A percentile compares a stretch with the other conserved stretches of the same genome.
phyloP scores from a whole-genome alignment of 2,888 invertebrate species.

The Drosophila atripex region DNA sequence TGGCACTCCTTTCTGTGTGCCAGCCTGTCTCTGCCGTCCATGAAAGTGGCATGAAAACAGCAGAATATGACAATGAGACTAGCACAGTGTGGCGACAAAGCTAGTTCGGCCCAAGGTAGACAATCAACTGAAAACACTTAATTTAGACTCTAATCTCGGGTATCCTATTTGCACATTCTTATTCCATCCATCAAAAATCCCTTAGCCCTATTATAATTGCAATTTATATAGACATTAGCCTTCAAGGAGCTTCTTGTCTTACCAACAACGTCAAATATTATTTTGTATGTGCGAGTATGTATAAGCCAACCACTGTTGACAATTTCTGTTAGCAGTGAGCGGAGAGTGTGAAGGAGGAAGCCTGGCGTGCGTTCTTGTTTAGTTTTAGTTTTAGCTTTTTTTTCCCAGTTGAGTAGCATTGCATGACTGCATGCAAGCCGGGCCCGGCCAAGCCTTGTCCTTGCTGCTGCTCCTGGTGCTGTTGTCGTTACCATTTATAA shows the following conservation, averaged over 20 bases:
- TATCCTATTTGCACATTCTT: not conserved
- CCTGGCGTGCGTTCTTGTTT: conserved; percentile 61
- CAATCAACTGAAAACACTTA: too few relatives aligned
- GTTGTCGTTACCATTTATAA: conserved; percentile 65
- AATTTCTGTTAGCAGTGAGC: conserved; percentile 31
- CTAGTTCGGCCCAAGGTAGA: too few relatives aligned
- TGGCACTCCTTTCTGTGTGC: conserved; percentile 63
- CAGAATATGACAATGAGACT: conserved; percentile 60
- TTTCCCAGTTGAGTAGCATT: conserved; percentile 61
- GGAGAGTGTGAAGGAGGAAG: conserved; percentile 17
- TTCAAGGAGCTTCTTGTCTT: not conserved
- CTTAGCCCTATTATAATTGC: conserved; percentile 7
- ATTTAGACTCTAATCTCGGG: not conserved
- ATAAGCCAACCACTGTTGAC: conserved; percentile 46
- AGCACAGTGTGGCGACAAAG: conserved; percentile 14
- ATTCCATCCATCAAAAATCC: not conserved
- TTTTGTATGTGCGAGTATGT: conserved; percentile 10
- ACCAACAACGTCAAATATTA: conserved; percentile 25
- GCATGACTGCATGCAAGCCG: conserved; percentile 76
- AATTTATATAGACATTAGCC: conserved; percentile 8
- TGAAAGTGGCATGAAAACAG: conserved; percentile 67
- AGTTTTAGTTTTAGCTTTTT: conserved; percentile 50
- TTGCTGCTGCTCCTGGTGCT: conserved; percentile 42
- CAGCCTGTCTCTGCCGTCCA: conserved; percentile 45
- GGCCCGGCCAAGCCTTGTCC: conserved; percentile 59